Base-by-base conservation (phyloP, 2,888 invertebrate species). In the Phortica okadai region DNA sequence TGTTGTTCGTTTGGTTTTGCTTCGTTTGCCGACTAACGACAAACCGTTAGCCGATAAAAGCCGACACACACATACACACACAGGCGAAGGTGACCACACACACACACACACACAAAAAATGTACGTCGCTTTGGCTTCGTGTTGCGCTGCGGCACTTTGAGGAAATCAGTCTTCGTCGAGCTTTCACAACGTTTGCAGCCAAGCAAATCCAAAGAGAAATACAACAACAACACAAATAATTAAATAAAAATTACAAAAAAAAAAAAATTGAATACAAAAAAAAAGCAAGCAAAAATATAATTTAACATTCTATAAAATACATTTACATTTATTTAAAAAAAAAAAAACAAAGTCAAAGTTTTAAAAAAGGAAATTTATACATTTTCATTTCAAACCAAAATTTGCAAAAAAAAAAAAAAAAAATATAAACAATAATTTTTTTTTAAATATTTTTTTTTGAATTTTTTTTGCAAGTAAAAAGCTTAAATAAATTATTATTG, bases 161-260 rank as follows among this genome's bases (percentile, higher is more conserved):
- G 59, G 80, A 80, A 88, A 80, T 90, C 89, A 90, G 90, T 90
- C 91, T 89, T 90, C 89, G 90, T 90, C 90, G 91, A 91, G 90
- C 91, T 91, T 91, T 91, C 90, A 85, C 87, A 89, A 89, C 87
- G 90, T 83, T 85, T 85, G 88, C 90, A 90, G 84, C 88, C 21
- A 21, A 21, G 21, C 33, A 45, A 82, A 89, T 82, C 83, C 82
- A 82, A 80, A 81, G 79, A 76, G 73, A 64, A 59, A 59, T 69
- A 50, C 78, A 76, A 82, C 76, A 78, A 75, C 6, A 10, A 69
- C 69, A 73, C 78, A 78, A 66, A 62, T 70, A 75, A 75, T 67
- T n/a, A 67, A 75, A 64, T 59, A 44, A 59, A 73, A 75, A 67
- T 42, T 33, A 69, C 16, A 33, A 25, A 76, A 59, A 42, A 14